A percentile compares a stretch with the other conserved stretches of the same genome.
Evolutionary conservation across 2,888 invertebrate genomes (phyloP).

Genomic region (Galerucella pusilla): DNA sequence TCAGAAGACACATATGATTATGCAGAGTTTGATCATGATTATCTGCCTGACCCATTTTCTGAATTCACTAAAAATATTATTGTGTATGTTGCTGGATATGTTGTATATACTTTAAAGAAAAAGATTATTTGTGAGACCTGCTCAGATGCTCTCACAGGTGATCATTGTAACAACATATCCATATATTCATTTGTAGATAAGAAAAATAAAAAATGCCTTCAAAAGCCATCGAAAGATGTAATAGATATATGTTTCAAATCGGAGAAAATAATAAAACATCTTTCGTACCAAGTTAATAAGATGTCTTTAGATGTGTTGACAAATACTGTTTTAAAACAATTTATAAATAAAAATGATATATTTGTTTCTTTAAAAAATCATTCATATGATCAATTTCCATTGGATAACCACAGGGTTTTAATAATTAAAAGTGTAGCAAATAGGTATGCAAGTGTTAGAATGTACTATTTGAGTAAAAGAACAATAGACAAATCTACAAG

Average conservation of each 20-base stretch:
- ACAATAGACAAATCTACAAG: background rate
- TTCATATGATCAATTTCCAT: background rate
- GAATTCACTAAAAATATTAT: constrained; percentile 18
- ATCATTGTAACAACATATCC: too few relatives aligned
- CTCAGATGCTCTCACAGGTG: too few relatives aligned
- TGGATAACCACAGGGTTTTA: background rate
- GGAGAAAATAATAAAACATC: background rate
- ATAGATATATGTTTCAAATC: too few relatives aligned
- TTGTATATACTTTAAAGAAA: too few relatives aligned
- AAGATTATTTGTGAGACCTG: too few relatives aligned
- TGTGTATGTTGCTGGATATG: constrained; percentile 13
- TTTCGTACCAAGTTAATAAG: background rate
- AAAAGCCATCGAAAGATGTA: too few relatives aligned
- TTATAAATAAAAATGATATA: background rate
- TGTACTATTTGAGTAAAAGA: background rate
- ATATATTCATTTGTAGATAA: too few relatives aligned
- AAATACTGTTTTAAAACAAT: background rate
- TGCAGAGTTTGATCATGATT: constrained; percentile 14
- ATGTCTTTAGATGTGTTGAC: background rate
- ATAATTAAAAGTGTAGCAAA: background rate
- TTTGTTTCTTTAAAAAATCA: background rate
- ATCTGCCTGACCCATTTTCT: constrained; percentile 15
- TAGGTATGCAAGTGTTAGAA: background rate
- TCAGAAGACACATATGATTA: background rate
- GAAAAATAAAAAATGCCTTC: too few relatives aligned